Evolutionary conservation across 2,113 vertebrate species (phyloP).

Genomic region (Megaleporinus macrocephalus): DNA sequence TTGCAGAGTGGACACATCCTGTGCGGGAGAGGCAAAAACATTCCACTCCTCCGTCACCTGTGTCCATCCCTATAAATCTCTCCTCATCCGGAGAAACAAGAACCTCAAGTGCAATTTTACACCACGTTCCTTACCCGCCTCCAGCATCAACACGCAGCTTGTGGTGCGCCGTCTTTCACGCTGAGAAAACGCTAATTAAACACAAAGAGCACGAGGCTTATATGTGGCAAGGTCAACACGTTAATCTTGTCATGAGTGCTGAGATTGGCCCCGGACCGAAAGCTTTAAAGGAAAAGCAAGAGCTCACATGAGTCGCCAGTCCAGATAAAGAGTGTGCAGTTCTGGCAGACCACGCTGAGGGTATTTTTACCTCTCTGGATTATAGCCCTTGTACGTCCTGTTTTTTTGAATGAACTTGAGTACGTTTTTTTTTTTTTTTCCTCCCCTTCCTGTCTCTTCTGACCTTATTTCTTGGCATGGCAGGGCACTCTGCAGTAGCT

Average conservation of each 20-base stretch:
- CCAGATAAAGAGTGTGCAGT: background rate
- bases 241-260: background rate
- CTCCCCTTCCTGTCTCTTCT: constrained; percentile 57
- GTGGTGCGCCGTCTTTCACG: background rate
- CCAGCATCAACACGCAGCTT: background rate
- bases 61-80: constrained; percentile 37
- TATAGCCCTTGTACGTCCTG: background rate
- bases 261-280: background rate
- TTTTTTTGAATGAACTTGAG: constrained; percentile 41
- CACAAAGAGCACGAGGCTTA: background rate
- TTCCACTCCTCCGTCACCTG: constrained; percentile 8
- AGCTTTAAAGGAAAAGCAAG: background rate
- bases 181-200: no score
- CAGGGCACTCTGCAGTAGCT: background rate
- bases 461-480: constrained; percentile 20
- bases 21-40: constrained; percentile 16
- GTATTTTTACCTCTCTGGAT: constrained; percentile 39
- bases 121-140: constrained; percentile 1
- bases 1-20: background rate
- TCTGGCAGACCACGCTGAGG: constrained; percentile 7
- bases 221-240: constrained; percentile 2
- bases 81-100: constrained; percentile 36
- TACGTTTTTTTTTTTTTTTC: background rate
- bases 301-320: background rate
- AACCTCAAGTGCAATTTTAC: constrained; percentile 37